These are phyloP conservation scores for Caenorhabditis sp. DNA, from an alignment of 2,888 invertebrate genomes.

Conservation along the genomic window DNA sequence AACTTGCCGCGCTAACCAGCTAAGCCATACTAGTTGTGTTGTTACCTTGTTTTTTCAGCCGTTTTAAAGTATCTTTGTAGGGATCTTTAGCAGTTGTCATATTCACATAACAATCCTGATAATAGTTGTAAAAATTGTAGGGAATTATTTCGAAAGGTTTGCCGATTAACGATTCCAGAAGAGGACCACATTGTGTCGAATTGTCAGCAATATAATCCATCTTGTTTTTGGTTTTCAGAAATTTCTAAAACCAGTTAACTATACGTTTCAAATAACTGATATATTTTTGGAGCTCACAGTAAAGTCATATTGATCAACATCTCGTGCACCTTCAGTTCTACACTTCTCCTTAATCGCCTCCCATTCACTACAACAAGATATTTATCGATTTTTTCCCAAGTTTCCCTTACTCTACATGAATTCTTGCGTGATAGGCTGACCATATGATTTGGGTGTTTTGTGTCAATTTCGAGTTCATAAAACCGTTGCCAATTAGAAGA, in stretches of 20 bases:
- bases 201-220: constrained; percentile 44
- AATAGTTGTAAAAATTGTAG: constrained; percentile 43
- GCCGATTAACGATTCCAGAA: constrained; percentile 43
- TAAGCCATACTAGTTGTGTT: constrained; percentile 15
- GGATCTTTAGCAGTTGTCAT: constrained; percentile 27
- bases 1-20: too few relatives aligned
- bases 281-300: not conserved
- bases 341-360: constrained; percentile 39
- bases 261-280: not conserved
- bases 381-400: too few relatives aligned
- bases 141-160: not conserved
- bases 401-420: constrained; percentile 22
- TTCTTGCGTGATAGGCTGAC: constrained; percentile 48
- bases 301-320: constrained; percentile 40
- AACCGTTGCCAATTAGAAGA: constrained; percentile 35
- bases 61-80: constrained; percentile 17
- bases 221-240: constrained; percentile 32
- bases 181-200: constrained; percentile 44
- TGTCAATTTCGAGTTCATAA: constrained; percentile 32
- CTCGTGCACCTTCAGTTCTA: constrained; percentile 20
- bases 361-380: constrained; percentile 44
- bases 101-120: constrained; percentile 44
- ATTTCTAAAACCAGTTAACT: constrained; percentile 18
- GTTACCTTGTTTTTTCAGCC: constrained; percentile 18
- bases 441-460: constrained; percentile 46